Evolutionary conservation across 1,140 invertebrate genomes (phyloP).

Genomic region (Linepithema humile): DNA sequence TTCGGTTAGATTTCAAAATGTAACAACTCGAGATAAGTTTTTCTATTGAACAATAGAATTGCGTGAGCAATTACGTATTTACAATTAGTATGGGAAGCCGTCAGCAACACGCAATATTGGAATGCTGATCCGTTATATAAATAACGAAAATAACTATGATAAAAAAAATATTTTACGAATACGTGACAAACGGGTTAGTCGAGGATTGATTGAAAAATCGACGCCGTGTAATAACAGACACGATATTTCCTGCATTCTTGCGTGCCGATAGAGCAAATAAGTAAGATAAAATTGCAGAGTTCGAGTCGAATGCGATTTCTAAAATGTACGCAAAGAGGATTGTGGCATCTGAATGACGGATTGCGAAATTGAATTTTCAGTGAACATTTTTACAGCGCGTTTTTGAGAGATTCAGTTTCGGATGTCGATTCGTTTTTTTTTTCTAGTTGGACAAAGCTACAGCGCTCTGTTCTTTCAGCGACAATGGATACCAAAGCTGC

Average conservation of each 20-base stretch:
- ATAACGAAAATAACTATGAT: neutral
- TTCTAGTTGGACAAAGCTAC: neutral
- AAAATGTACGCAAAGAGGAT: neutral
- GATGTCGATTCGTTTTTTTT: neutral
- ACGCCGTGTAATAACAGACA: neutral
- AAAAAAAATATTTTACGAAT: neutral
- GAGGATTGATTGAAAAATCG: neutral
- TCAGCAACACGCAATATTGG: neutral
- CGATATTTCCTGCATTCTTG: slow-evolving; percentile 4
- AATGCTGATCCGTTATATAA: neutral
- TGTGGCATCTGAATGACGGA: neutral
- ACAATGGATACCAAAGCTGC: neutral
- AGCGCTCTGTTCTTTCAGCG: neutral
- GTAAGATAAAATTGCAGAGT: neutral
- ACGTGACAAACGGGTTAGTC: neutral
- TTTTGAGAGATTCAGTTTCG: slow-evolving; percentile 10
- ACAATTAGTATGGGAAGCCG: neutral
- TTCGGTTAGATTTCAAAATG: neutral
- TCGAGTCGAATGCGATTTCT: slow-evolving; percentile 5
- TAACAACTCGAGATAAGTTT: neutral
- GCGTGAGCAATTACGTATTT: neutral
- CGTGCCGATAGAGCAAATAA: neutral
- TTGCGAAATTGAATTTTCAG: neutral
- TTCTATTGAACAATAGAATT: neutral
- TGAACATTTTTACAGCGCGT: neutral